Evolutionary conservation across 2,888 invertebrate species (phyloP), one percentile per base, ranked within the genome.

Genomic region (Dysmachus trigonus): DNA sequence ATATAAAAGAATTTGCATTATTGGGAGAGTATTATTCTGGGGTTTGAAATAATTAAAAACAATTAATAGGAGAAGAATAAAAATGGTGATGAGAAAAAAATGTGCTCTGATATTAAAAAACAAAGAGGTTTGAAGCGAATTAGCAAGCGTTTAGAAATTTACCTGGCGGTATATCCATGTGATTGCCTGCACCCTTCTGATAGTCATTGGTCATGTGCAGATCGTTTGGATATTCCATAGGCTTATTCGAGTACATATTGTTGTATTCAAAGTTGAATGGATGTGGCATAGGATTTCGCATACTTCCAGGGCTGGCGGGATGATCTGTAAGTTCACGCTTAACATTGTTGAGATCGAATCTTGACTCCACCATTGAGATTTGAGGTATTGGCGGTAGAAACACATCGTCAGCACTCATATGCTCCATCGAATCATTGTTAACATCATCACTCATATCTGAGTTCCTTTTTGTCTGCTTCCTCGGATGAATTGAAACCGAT

Each of bases 111-210:
- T 62, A 22, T 62, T 62, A 51, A 18, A 62, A 53, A n/a, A n/a
- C n/a, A n/a, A 62, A 62, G 7, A 22, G 27, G 13, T 62, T 33
- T 18, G 22, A 22, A 62, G 27, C 27, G 10, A 27, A 2, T 2
- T 62, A 62, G 27, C 27, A 62, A 62, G 27, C 22, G 7, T 18
- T n/a, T 62, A 22, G 10, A 8, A 72, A 90, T 91, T 90, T 91
- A 92, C 92, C 92, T 91, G 91, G 89, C 72, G 92, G 92, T 88
- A 92, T 92, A 88, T 92, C 92, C 92, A 92, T 92, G 88, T 92
- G 92, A 85, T 92, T 92, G 81, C 90, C 91, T 88, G 91, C 91
- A 87, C 90, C 91, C 89, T 92, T 92, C 18, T 91, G 89, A 89
- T 91, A 92, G 86, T 92, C 92, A 88, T 90, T 91, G 81, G 90